Evolutionary conservation across 2,888 invertebrate genomes (phyloP), one percentile per base, ranked within the genome.

Genomic region (Brachyptera risi): DNA sequence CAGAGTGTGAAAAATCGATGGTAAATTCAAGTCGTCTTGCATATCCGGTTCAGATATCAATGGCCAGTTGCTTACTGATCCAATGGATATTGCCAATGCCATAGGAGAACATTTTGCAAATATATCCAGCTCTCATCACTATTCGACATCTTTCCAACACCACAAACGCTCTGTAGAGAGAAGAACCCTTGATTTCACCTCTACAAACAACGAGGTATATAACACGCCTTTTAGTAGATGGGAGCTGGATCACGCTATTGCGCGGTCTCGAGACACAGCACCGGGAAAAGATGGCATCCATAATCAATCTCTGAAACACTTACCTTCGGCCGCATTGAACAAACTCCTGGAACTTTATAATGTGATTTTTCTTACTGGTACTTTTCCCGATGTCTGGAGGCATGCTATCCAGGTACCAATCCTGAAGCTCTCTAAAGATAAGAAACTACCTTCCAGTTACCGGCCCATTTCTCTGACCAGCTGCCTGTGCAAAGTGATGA

Each of bases 401-500:
- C n/a, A 51, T 4, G 54, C 60, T 7, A 21, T 37, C n/a, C 27
- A 54, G 40, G 13, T 60, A 5, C 51, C 54, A 2, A 60, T 56
- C 24, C 38, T 51, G 2, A 60, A 60, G 19, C 24, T 24, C 21
- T 24, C 26, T 13, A 51, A 60, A 42, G 40, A 60, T 19, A 50
- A 40, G 42, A 24, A 21, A 7, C 38, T 54, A 21, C 35, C 54
- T 23, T 27, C 24, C 23, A 49, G 38, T 17, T 69, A 69, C 50
- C 51, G 68, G 13, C 68, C 69, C 9, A 69, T 69, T 13, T 66
- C 68, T 26, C 59, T 69, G 19, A 68, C 69, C 13, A 68, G 67
- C 49, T 69, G 68, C 51, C 51, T 69, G 5, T 68, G 68, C 35
- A 70, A 69, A 59, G 51, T 66, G 0, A 61, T 69, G 65, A 68